Evolutionary conservation across 2,888 invertebrate genomes (phyloP), one percentile per base, ranked within the genome.

Genomic region (Leucozona laternaria): DNA sequence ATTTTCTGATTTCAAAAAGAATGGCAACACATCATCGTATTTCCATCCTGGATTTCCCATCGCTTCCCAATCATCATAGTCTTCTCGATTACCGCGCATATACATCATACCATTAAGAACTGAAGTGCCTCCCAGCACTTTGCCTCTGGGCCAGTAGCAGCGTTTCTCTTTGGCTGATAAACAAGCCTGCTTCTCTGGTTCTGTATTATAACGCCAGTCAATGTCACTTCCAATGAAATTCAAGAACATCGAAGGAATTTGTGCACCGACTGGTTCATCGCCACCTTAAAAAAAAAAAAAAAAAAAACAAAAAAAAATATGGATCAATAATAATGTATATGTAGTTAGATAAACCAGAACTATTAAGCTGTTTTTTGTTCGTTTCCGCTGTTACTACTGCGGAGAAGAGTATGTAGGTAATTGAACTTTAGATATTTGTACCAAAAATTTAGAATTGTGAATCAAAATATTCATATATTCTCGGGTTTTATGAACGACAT

Each of bases 51-150:
- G 94, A 92, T 97, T 97, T 10, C 98, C 98, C 81, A 95, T 94
- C 0, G 94, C 95, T 0, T 96, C 97, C 98, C 98, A 98, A 83
- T 95, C 94, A 91, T 98, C 97, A 92, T 96, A 98, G 93, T 98
- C 98, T 83, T 95, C 95, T 28, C 96, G 95, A 78, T 97, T 96
- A 0, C 98, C 98, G 31, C 98, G 94, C 88, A 98, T 97, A 92
- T 98, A 98, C 95, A 97, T 98, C 98, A 98, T 98, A 25, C 98
- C 98, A 92, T 98, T 98, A 93, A 98, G 95, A 0, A 97, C 97
- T 17, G 98, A 98, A 0, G 97, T 98, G 0, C 98, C 98, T 7
- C 98, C 98, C 11, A 98, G 93, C 0, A 97, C 97, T 94, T 97
- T 97, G 90, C 97, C 97, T 89, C 97, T 94, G 0, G 97, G 97